These are phyloP conservation scores for Parnassius mnemosyne DNA, from an alignment of 2,888 invertebrate genomes.

Conservation along the genomic window DNA sequence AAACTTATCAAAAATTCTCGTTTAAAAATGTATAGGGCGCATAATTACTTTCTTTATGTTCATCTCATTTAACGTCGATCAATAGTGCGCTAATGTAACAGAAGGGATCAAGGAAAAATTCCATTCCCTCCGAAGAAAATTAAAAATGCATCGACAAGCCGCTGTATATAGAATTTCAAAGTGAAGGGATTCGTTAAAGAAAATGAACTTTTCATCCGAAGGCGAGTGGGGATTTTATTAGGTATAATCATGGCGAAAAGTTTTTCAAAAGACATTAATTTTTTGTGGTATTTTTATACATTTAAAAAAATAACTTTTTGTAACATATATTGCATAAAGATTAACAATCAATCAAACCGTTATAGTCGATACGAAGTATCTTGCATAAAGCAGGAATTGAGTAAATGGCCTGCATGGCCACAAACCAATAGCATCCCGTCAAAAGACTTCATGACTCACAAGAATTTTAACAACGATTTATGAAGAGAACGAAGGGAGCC, in stretches of 20 bases:
- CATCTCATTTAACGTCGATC: conserved; percentile 47
- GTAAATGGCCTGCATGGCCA: too few species aligned
- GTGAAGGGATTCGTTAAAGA: conserved; percentile 59
- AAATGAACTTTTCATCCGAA: conserved; percentile 62
- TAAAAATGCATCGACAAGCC: conserved; percentile 48
- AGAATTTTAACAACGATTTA: too few species aligned
- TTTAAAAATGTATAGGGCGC: neutral
- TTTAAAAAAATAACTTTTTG: too few species aligned
- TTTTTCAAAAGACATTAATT: neutral
- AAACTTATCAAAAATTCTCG: too few species aligned
- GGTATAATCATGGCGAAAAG: conserved; percentile 43
- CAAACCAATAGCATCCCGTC: too few species aligned
- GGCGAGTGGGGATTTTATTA: conserved; percentile 46
- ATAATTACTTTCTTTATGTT: conserved; percentile 18
- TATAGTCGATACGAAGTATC: too few species aligned
- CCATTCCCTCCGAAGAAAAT: conserved; percentile 39
- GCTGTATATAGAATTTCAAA: conserved; percentile 58
- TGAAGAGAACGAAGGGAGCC: too few species aligned
- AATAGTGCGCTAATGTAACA: conserved; percentile 41
- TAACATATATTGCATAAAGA: too few species aligned
- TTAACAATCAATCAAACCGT: too few species aligned
- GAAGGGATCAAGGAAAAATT: conserved; percentile 38
- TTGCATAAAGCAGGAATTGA: too few species aligned
- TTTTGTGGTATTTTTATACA: too few species aligned
- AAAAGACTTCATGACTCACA: too few species aligned